These are phyloP conservation scores for Sinocyclocheilus maitianheensis DNA, from an alignment of 2,113 vertebrate species.

Conservation along the genomic window DNA sequence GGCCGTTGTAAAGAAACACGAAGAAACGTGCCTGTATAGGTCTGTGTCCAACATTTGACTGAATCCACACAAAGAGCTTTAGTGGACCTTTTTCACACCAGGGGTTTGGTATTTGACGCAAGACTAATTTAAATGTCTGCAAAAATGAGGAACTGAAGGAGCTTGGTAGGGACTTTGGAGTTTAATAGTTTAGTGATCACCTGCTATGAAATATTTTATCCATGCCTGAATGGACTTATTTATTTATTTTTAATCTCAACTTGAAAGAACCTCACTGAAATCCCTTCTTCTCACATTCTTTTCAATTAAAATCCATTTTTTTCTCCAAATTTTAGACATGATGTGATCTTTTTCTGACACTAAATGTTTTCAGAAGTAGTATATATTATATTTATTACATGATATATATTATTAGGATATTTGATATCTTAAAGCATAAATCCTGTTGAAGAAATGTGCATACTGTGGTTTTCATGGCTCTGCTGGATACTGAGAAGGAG, in stretches of 20 bases:
- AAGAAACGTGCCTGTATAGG: conserved; percentile 21
- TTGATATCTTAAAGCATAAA: neutral
- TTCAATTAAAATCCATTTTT: neutral
- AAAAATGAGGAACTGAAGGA: neutral
- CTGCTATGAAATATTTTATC: conserved; percentile 32
- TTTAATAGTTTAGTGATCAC: neutral
- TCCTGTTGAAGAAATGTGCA: neutral
- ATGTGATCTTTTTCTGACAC: neutral
- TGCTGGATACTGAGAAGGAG: neutral
- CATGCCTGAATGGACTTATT: conserved; percentile 14
- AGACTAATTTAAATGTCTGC: conserved; percentile 36
- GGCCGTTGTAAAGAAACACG: conserved; percentile 24
- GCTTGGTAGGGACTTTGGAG: neutral
- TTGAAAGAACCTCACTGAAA: neutral
- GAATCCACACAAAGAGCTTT: conserved; percentile 49
- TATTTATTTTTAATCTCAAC: neutral
- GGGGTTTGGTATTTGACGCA: conserved; percentile 28
- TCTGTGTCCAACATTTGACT: conserved; percentile 45
- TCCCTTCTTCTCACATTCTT: neutral
- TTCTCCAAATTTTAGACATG: neutral
- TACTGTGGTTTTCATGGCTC: neutral
- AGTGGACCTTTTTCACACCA: conserved; percentile 33
- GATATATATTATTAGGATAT: neutral
- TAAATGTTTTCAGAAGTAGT: neutral
- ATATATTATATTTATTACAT: neutral